Base-by-base conservation (phyloP, 2,888 invertebrate genomes). In the Eilema griseolum region DNA sequence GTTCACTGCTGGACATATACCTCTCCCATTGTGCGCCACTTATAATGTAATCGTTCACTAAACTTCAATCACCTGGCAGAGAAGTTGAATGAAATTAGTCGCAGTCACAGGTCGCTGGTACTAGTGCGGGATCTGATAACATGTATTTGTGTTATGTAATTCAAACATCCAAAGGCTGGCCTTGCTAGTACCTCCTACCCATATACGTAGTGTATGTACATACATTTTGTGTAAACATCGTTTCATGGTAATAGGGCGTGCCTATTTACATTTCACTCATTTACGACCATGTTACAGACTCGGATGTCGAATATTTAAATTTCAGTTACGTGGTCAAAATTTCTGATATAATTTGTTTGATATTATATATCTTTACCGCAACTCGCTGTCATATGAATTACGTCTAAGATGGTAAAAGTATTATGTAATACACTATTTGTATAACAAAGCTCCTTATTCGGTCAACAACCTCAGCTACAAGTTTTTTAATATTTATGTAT, bases 131-230 rank as follows among this genome's bases (percentile, higher is more conserved):
- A 87, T 90, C 86, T 85, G 87, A 88, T 90, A 91, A 89, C 85
- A 86, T 78, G 82, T 92, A 91, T 93, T 92, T 92, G 90, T 84
- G 85, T 92, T 92, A 91, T 90, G 88, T 91, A 90, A 91, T 85
- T 81, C 85, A 88, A 89, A 90, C 83, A 89, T 77, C 76, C 80
- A 82, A 86, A 85, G 90, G 87, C 90, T 89, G 86, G 84, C 85
- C 88, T 85, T 86, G 81, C 80, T 82, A 80, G 83, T 84, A 84
- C 84, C 83, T 57, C 56, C 37, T 52, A 59, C 33, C 85, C 81
- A 84, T 87, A 85, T 82, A 81, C 80, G 83, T 76, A 66, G 61
- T 26, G 73, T 83, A 82, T 86, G 82, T 87, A 86, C 85, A 86
- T 79, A 83, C 80, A 77, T 78, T 81, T 75, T 77, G 83, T 83